Evolutionary conservation across 2,113 vertebrate genomes (phyloP).

Genomic region (Microtus ochrogaster): DNA sequence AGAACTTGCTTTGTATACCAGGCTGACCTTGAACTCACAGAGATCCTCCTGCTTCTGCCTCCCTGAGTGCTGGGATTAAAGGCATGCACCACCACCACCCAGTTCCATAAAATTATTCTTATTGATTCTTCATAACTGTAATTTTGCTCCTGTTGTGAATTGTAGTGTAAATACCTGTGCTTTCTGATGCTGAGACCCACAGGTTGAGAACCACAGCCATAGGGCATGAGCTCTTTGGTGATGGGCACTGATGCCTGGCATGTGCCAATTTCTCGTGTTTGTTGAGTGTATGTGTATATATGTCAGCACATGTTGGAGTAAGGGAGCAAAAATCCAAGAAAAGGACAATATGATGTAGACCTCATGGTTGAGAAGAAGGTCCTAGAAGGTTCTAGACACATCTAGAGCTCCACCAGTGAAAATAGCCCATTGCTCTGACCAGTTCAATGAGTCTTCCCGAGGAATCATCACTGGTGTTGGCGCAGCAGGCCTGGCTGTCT

Average conservation of each 20-base stretch:
- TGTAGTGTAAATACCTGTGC: neutral
- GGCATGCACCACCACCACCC: too few relatives aligned
- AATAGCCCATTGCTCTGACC: neutral
- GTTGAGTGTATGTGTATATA: neutral
- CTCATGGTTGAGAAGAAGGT: neutral
- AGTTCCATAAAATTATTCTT: neutral
- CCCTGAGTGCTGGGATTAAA: too few relatives aligned
- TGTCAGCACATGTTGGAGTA: neutral
- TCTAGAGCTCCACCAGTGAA: neutral
- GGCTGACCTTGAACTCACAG: too few relatives aligned
- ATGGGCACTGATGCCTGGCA: fast-evolving
- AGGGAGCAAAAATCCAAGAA: neutral
- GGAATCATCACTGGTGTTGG: neutral
- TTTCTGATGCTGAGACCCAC: neutral
- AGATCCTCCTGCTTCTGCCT: too few relatives aligned
- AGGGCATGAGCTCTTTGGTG: neutral
- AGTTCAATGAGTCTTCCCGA: neutral
- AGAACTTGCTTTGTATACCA: too few relatives aligned
- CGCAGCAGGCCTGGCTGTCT: neutral
- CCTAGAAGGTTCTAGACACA: neutral
- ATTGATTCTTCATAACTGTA: neutral
- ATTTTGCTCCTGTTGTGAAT: neutral
- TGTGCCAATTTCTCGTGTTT: neutral
- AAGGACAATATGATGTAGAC: neutral
- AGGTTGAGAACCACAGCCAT: neutral